Conservation (phyloP, 2,113 vertebrate genomes). For the Axis porcinus region DNA sequence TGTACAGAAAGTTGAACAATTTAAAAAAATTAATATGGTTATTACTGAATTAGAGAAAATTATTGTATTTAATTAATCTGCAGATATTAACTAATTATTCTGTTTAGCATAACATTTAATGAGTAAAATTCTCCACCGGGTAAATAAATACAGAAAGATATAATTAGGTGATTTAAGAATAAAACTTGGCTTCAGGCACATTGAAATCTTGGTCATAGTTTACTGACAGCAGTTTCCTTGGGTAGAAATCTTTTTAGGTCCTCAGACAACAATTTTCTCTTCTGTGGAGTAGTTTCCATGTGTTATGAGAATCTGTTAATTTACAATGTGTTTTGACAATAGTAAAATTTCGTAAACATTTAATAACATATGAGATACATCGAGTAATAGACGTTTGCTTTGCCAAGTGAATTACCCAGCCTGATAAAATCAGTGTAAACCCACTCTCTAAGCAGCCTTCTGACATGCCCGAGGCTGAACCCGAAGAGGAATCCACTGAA, state of each 20-base stretch:
- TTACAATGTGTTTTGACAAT: conserved; percentile 56
- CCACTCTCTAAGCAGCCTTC: conserved; percentile 15
- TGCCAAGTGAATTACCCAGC: conserved; percentile 54
- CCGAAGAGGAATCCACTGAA: conserved; percentile 10
- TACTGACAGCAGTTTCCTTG: neutral
- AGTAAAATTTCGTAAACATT: conserved; percentile 61
- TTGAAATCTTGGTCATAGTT: conserved; percentile 26
- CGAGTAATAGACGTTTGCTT: conserved; percentile 36
- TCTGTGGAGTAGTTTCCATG: neutral
- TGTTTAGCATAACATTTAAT: neutral
- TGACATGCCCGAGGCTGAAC: conserved; percentile 16
- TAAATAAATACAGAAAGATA: neutral
- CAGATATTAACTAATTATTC: conserved; percentile 29
- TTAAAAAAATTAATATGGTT: neutral
- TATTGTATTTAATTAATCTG: conserved; percentile 8
- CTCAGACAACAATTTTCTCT: neutral
- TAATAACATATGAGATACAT: conserved; percentile 31
- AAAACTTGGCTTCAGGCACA: neutral
- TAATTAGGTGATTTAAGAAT: neutral
- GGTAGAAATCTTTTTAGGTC: neutral
- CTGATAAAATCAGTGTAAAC: conserved; percentile 68
- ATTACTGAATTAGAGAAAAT: neutral
- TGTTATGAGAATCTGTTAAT: neutral
- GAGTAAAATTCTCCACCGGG: neutral
- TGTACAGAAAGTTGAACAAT: neutral